Evolutionary conservation across 2,888 invertebrate species (phyloP), one percentile per base, ranked within the genome.

Genomic region (Punctoribates punctum): DNA sequence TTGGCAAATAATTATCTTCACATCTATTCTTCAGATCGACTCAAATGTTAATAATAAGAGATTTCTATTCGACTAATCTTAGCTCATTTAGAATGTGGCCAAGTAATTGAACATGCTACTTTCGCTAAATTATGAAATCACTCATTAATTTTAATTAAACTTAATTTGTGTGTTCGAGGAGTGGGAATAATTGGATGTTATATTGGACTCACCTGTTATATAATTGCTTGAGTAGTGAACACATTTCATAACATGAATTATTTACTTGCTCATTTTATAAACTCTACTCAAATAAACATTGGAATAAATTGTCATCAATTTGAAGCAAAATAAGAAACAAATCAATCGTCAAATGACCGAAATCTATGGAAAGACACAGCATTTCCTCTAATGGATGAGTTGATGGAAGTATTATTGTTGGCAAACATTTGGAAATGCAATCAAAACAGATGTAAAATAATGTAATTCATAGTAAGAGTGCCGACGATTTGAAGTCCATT

Each of bases 131-230:
- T 5, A 34, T 5, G 3, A 34, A 34, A 5, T 34, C 8, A 34
- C 8, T 34, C 9, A 20, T n/a, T n/a, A 51, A 51, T 9, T 48
- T 8, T 48, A 9, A 42, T 42, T 42, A n/a, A 48, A 13, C 5
- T 9, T 48, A 48, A 4, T 48, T n/a, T n/a, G n/a, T n/a, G n/a
- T n/a, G n/a, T n/a, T n/a, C n/a, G n/a, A n/a, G n/a, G n/a, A n/a
- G n/a, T 51, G 51, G 1, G 51, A 48, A 13, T 9, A n/a, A 13
- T 51, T 5, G 11, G n/a, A 51, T n/a, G 1, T 57, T 57, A 8
- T 57, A 17, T 23, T 54, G 20, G 15, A 57, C 57, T 57, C 57
- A 57, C 57, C 57, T 20, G 57, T 57, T 23, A 57, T 57, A 57
- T 11, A 57, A 23, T 23, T 57, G 57, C 23, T 23, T 57, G 23